Evolutionary conservation across 2,888 invertebrate genomes (phyloP), one percentile per base, ranked within the genome.

Genomic region (Yponomeuta plumbellus): DNA sequence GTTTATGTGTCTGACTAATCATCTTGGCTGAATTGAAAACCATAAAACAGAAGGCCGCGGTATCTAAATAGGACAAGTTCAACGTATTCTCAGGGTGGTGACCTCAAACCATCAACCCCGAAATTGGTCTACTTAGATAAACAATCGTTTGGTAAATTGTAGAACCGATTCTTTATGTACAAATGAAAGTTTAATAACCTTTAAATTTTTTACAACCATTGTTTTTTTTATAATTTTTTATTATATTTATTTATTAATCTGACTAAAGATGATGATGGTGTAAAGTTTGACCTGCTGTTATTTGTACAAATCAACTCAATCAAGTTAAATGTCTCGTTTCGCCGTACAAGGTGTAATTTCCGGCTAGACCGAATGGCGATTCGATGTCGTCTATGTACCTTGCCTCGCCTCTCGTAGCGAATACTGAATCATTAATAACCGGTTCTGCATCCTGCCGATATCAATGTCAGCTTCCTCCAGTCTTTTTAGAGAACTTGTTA

Each of bases 41-140:
- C 13, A 17, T 17, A 17, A 17, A 52, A 52, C 44, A 52, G 44
- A 17, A 52, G 44, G 44, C 44, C 44, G 17, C 3, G 44, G 2
- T 52, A 52, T 52, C 83, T 74, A 83, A 80, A 78, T 78, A 75
- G 80, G 77, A 75, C 83, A 80, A 79, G 79, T 84, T 83, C 75
- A 73, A 71, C 71, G 73, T 73, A 73, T 73, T 40, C 23, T 66
- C 13, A 22, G 11, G 20, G 5, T 34, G 23, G 21, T 56, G 57
- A 58, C 57, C 65, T 65, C 34, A 17, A 22, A 39, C 44, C 44
- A 52, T 52, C 44, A 13, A 52, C 44, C 13, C 44, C 17, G 5
- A 17, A 52, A 13, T 52, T 52, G 44, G 44, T 52, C 44, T 52
- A 52, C 44, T 52, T 52, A 44, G 44, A 44, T 44, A 52, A 52